These are phyloP conservation scores for Ondatra zibethicus DNA, from an alignment of 2,113 vertebrate genomes.

Conservation along the genomic window DNA sequence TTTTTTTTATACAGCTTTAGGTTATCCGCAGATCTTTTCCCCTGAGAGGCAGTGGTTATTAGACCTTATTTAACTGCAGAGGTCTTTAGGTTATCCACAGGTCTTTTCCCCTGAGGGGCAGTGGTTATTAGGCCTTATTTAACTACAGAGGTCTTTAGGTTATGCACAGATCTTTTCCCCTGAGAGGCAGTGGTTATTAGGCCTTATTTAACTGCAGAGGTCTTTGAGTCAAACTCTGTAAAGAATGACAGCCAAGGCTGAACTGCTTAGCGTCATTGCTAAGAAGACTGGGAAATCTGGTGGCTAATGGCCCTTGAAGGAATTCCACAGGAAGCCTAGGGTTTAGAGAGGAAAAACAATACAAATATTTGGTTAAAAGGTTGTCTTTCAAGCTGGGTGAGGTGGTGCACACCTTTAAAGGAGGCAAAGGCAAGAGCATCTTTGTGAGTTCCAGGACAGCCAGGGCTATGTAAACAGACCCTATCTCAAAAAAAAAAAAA, in stretches of 20 bases:
- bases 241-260: slow-evolving; percentile 43
- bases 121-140: slow-evolving; percentile 53
- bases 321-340: neutral
- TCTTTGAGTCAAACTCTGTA: slow-evolving; percentile 57
- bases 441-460: neutral
- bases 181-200: slow-evolving; percentile 44
- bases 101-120: slow-evolving; percentile 57
- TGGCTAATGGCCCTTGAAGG: neutral
- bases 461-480: neutral
- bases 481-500: neutral
- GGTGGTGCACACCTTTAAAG: neutral
- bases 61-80: slow-evolving; percentile 40
- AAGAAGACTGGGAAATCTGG: slow-evolving; percentile 11
- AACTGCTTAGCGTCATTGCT: neutral
- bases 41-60: slow-evolving; percentile 46
- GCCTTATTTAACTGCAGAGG: slow-evolving; percentile 27
- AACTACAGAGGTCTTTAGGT: slow-evolving; percentile 43
- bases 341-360: slow-evolving; percentile 28
- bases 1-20: slow-evolving; percentile 52
- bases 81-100: slow-evolving; percentile 53
- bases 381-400: neutral
- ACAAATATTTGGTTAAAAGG: slow-evolving; percentile 26
- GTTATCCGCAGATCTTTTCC: slow-evolving; percentile 55
- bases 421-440: neutral
- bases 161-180: slow-evolving; percentile 60